Percentiles rank a stretch among this genome's conserved stretches.
phyloP scores from a whole-genome alignment of 2,888 invertebrate genomes.

The Tryphoninae sp. region DNA sequence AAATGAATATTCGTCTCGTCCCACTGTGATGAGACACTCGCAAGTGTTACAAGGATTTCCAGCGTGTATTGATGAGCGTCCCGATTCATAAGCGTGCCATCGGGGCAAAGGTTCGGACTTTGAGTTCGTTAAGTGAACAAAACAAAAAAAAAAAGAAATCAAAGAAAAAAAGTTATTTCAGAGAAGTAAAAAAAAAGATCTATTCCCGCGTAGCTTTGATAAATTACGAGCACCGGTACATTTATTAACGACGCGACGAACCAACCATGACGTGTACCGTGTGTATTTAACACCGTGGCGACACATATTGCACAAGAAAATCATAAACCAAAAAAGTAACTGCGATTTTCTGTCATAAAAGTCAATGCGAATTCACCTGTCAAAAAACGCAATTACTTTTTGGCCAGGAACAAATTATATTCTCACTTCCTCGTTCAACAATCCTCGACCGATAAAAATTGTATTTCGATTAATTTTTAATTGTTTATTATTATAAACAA shows the following conservation, averaged over 20 bases:
- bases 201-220: not conserved
- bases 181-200: not conserved
- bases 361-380: too few species aligned
- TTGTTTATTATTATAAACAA: too few species aligned
- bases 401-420: not conserved
- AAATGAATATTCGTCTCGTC: constrained; percentile 18
- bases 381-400: too few species aligned
- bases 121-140: not conserved
- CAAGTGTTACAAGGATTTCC: constrained; percentile 75
- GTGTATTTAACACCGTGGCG: not conserved
- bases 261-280: constrained; percentile 2
- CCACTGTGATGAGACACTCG: constrained; percentile 23
- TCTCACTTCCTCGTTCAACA: not conserved
- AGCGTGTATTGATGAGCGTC: constrained; percentile 39
- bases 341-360: too few species aligned
- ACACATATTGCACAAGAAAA: constrained; percentile 26
- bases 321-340: constrained; percentile 1
- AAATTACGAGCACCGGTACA: not conserved
- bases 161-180: too few species aligned
- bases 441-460: not conserved
- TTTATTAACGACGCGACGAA: not conserved
- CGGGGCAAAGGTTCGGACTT: not conserved
- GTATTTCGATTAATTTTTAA: too few species aligned
- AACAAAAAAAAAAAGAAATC: constrained; percentile 14
- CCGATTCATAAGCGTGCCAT: constrained; percentile 8